Base-by-base conservation (phyloP, 2,113 vertebrate species). In the Balaeniceps rex region DNA sequence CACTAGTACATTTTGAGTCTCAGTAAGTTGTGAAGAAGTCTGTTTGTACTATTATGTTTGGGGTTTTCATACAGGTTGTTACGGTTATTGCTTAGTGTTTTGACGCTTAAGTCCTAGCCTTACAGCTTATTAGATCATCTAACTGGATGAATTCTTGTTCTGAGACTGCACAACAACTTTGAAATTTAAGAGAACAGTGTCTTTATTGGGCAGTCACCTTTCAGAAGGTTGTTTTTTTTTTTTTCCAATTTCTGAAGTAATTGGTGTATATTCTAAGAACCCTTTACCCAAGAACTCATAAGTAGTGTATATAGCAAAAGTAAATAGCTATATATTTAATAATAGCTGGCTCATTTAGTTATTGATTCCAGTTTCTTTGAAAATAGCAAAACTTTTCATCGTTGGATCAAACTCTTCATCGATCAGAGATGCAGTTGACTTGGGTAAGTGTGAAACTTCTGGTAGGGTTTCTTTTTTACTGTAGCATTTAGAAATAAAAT, bases 361-460 rank as follows among this genome's bases (percentile, higher is more conserved):
- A 80, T 4, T 96, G 33, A 96, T 93, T 88, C 69, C 17, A 72
- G 44, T 98, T 93, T 97, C 81, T 98, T 97, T 93, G 58, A 91
- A 92, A 92, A 40, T 93, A 99, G 99, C 98, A 74, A 99, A 99
- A 95, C 98, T 99, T 68, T 99, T 99, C 97, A 97, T 99, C 77
- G 98, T 98, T 70, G 98, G 98, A 95, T 97, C 99, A 72, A 98
- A 97, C 87, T 97, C 97, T 58, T 99, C 99, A 17, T 99, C 99
- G 0, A 99, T 99, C 97, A 98, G 96, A 97, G 98, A 98, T 88
- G 99, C 99, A 29, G 98, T 99, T 86, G 98, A 99, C 89, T 97
- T 99, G 98, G 99, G 99, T 99, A 98, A 99, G 99, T 96, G 91
- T 66, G 70, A 92, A 88, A 88, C 36, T 71, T 65, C 18, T 69